These are phyloP conservation scores for Jacana jacana DNA, from an alignment of 2,113 vertebrate species.

Conservation along the genomic window DNA sequence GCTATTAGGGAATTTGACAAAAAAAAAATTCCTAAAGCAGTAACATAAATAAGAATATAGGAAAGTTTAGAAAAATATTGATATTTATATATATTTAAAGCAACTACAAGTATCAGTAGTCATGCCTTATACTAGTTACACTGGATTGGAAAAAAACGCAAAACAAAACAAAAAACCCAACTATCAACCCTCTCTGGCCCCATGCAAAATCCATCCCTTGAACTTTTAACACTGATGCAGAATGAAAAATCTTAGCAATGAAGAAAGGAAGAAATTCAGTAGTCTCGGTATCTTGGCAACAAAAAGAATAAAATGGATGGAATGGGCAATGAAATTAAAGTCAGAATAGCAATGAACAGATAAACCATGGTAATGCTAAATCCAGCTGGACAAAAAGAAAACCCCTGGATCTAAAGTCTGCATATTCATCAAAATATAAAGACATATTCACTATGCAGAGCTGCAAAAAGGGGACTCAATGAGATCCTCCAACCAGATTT, in stretches of 20 bases:
- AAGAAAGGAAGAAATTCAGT: not conserved
- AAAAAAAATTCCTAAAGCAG: too few species aligned
- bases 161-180: not conserved
- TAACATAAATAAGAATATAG: not conserved
- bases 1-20: not conserved
- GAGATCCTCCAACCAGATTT: not conserved
- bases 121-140: not conserved
- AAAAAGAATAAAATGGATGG: not conserved
- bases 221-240: not conserved
- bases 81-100: not conserved
- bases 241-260: not conserved
- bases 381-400: not conserved
- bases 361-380: not conserved
- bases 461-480: not conserved
- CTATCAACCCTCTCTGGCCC: accelerated
- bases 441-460: not conserved
- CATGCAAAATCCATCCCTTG: not conserved
- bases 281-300: not conserved
- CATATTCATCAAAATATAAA: not conserved
- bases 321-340: not conserved
- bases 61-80: not conserved
- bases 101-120: not conserved
- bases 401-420: not conserved
- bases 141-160: not conserved
- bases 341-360: not conserved